Base-by-base conservation (phyloP, 2,888 invertebrate species). In the Tyria jacobaeae region DNA sequence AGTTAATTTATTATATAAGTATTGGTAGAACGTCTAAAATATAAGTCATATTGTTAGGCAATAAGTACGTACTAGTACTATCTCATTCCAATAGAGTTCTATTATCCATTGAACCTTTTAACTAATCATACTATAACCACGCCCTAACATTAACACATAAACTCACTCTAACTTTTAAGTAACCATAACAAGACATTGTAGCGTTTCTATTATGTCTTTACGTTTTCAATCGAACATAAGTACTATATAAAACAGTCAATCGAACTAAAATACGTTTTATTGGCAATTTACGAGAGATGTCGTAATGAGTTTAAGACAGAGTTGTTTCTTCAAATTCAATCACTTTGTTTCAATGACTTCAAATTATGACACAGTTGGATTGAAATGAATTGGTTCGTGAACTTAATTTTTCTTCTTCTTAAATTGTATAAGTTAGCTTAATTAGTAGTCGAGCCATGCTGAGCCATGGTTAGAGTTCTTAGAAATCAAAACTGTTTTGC, bases 241-340 rank as follows among this genome's bases (percentile, higher is more conserved):
- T 71, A 68, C 71, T 56, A 47, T 71, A 69, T 71, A 77, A 73
- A 69, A 69, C 63, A 60, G 63, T 67, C 68, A 84, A 88, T 88
- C 81, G 80, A 68, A 79, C 78, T 84, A 83, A 86, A 87, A 79
- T 81, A 80, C 79, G 68, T 74, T 85, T 82, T 81, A 81, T 74
- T 71, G 61, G 56, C 68, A 58, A 66, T 66, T 51, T 44, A 54
- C 51, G 64, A 37, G 61, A 57, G 57, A 51, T 47, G 37, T 44
- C 73, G 80, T 85, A 85, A 83, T 85, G 80, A 78, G 76, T 70
- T n/a, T 75, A 79, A 87, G 84, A 90, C 89, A 85, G 89, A 88
- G 86, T 91, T 87, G 86, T 85, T 82, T 82, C 85, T 83, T 84
- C 76, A 78, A 83, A 83, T 83, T 88, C 89, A 88, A 90, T 90